Conservation (phyloP, 64 coral and sea anemone genomes). For the Actinia equina region DNA sequence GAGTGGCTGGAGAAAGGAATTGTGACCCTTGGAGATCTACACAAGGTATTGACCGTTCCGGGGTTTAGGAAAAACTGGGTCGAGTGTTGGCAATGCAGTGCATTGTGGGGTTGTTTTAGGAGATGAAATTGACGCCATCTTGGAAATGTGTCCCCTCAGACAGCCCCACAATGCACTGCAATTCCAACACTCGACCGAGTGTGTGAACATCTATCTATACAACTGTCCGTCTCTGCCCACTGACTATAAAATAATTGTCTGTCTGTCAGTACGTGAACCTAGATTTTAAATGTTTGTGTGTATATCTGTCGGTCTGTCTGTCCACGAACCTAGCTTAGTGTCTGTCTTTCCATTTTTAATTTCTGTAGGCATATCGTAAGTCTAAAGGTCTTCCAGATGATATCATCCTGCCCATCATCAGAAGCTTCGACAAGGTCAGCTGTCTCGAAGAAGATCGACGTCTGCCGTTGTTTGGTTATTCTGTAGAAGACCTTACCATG, state of each 20-base stretch:
- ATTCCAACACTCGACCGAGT: no score
- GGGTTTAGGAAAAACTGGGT: no score
- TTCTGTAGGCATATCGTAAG: constrained; percentile 33
- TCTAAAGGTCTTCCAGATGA: constrained; percentile 36
- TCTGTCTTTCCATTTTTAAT: background rate
- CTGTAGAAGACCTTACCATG: constrained; percentile 87
- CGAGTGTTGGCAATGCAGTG: no score
- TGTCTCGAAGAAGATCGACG: constrained; percentile 70
- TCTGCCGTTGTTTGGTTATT: constrained; percentile 88
- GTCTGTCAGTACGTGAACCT: background rate
- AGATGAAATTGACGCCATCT: no score
- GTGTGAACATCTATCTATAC: background rate
- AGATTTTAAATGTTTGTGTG: no score
- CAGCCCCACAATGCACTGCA: no score
- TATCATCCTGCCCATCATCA: constrained; percentile 47
- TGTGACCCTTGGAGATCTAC: constrained; percentile 62
- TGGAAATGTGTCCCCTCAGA: no score
- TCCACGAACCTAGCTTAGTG: background rate
- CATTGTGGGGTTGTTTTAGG: no score
- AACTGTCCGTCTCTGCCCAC: background rate
- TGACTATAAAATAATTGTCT: no score
- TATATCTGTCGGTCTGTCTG: background rate
- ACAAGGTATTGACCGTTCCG: constrained; percentile 5
- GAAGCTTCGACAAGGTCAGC: constrained; percentile 31
- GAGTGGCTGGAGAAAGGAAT: constrained; percentile 67